Conservation (phyloP, 2,888 invertebrate genomes). For the Orgyia antiqua region DNA sequence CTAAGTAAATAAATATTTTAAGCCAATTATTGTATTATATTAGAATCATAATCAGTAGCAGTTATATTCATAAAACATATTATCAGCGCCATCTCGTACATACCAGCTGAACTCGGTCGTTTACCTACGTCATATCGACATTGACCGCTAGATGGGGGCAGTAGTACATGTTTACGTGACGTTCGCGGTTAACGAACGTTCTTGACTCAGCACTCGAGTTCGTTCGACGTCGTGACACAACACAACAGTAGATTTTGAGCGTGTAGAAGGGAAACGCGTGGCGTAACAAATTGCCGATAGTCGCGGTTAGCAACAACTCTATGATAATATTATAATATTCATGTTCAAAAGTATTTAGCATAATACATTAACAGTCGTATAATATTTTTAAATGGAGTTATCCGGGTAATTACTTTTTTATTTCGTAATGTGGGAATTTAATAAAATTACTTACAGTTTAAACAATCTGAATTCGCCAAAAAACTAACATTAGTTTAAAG, state of each 20-base stretch:
- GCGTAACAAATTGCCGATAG: constrained; percentile 19
- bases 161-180: constrained; percentile 53
- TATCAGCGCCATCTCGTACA: constrained; percentile 57
- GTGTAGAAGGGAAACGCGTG: constrained; percentile 34
- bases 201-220: constrained; percentile 72
- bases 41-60: too few species aligned
- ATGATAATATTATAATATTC: constrained; percentile 9
- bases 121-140: constrained; percentile 60
- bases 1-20: too few species aligned
- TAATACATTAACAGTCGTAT: too few species aligned
- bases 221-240: constrained; percentile 56
- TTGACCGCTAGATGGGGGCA: constrained; percentile 75
- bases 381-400: not conserved
- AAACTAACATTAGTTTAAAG: too few species aligned
- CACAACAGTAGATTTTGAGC: constrained; percentile 24
- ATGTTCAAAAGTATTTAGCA: constrained; percentile 1
- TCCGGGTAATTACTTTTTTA: not conserved
- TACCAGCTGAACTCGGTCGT: constrained; percentile 35
- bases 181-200: constrained; percentile 75
- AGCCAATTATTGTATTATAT: too few species aligned
- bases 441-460: not conserved
- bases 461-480: too few species aligned
- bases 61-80: too few species aligned
- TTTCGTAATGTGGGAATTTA: not conserved
- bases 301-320: constrained; percentile 13